A percentile compares a stretch with the other conserved stretches of the same genome.
Evolutionary conservation across 2,888 invertebrate genomes (phyloP).

Genomic region (Linnaemya vulpina): DNA sequence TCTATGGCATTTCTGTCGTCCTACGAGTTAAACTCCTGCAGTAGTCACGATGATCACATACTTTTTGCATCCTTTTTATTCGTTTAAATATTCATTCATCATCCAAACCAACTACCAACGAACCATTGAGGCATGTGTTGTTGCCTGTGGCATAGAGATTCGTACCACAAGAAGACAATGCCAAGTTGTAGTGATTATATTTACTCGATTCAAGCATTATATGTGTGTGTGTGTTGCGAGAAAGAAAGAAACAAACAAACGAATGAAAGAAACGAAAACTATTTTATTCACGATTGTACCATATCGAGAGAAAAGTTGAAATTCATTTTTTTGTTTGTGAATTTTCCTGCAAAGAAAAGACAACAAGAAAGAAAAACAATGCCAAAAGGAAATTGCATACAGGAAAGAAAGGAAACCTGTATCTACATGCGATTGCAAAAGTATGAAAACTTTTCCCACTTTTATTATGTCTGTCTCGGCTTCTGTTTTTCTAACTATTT

Average conservation of each 20-base stretch:
- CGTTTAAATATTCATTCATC: slow-evolving; percentile 4
- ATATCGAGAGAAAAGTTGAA: slow-evolving; percentile 44
- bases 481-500: slow-evolving; percentile 40
- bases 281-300: slow-evolving; percentile 30
- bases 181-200: slow-evolving; percentile 57
- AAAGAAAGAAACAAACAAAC: slow-evolving; percentile 24
- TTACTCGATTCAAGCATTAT: slow-evolving; percentile 47
- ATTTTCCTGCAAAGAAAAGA: slow-evolving; percentile 23
- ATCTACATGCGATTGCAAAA: slow-evolving; percentile 43
- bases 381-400: slow-evolving; percentile 61
- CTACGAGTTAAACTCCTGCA: background rate
- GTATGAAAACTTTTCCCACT: slow-evolving; percentile 40
- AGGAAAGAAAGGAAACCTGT: slow-evolving; percentile 69
- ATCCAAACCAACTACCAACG: background rate
- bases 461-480: slow-evolving; percentile 40
- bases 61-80: slow-evolving; percentile 3
- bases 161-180: slow-evolving; percentile 57
- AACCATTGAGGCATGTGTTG: slow-evolving; percentile 58
- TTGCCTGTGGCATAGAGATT: slow-evolving; percentile 39
- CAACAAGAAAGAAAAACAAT: slow-evolving; percentile 13
- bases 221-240: slow-evolving; percentile 47
- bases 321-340: background rate
- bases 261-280: slow-evolving; percentile 30
- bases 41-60: slow-evolving; percentile 25
- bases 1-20: background rate